Conservation (phyloP, 2,888 invertebrate species). For the Bombyx huttoni region DNA sequence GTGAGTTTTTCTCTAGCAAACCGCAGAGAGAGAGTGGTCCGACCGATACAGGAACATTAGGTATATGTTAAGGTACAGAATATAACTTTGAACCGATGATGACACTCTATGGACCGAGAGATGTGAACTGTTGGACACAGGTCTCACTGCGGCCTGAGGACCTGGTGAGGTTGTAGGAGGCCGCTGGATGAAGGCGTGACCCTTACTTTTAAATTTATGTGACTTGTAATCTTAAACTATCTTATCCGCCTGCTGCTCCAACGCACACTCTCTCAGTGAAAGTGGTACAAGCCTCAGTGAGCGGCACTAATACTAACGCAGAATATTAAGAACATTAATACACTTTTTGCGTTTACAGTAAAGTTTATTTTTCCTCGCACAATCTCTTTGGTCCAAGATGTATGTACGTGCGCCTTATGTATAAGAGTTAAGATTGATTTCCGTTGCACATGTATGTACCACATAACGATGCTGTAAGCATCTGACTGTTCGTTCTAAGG, state of each 20-base stretch:
- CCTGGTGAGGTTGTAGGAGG: neutral
- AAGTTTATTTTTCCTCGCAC: neutral
- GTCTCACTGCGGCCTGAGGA: conserved; percentile 9
- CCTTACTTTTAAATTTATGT: conserved; percentile 17
- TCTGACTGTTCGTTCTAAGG: neutral
- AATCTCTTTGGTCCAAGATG: neutral
- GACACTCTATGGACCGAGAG: no score
- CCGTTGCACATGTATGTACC: neutral
- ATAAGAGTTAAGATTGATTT: neutral
- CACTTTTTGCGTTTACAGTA: neutral
- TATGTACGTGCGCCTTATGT: neutral
- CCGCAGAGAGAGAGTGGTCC: no score
- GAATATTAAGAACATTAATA: neutral
- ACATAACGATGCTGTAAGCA: neutral
- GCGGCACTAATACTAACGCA: neutral
- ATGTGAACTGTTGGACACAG: conserved; percentile 1
- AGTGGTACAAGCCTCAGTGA: neutral
- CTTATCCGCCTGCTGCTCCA: conserved; percentile 1
- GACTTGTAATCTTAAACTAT: conserved; percentile 21
- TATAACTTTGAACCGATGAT: no score
- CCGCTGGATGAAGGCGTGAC: conserved; percentile 2
- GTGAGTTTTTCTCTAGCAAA: no score
- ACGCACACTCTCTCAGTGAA: conserved; percentile 1
- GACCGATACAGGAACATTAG: no score
- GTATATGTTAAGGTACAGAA: no score